A percentile compares a stretch with the other conserved stretches of the same genome.
Conservation (phyloP, 2,888 invertebrate genomes). For the Pachydiplax longipennis region DNA sequence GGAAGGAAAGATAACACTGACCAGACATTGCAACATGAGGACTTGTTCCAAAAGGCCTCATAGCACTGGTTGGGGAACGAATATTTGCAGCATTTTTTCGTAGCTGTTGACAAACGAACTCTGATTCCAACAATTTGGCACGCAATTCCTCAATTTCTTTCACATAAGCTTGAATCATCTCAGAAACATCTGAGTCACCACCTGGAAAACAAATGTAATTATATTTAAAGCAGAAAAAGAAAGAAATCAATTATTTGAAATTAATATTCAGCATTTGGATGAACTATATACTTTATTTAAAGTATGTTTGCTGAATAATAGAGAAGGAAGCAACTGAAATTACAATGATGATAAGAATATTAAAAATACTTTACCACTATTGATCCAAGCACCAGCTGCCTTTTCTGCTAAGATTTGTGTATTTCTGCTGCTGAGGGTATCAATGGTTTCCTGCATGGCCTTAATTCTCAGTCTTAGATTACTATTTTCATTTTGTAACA, state of each 20-base stretch:
- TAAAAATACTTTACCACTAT: slow-evolving; percentile 51
- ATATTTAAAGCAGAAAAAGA: background rate
- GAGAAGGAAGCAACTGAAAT: background rate
- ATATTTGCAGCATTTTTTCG: slow-evolving; percentile 30
- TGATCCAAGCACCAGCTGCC: slow-evolving; percentile 71
- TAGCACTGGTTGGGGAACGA: slow-evolving; percentile 6
- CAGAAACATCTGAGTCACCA: slow-evolving; percentile 66
- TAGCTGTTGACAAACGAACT: slow-evolving; percentile 77
- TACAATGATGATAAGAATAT: background rate
- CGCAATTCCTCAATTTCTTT: slow-evolving; percentile 90
- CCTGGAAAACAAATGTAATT: slow-evolving; percentile 52
- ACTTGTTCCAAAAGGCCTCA: background rate
- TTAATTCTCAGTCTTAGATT: slow-evolving; percentile 88
- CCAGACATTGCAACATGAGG: slow-evolving; percentile 47
- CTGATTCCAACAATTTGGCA: slow-evolving; percentile 88
- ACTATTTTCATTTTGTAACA: slow-evolving; percentile 88
- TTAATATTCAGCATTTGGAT: background rate
- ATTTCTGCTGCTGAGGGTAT: slow-evolving; percentile 83
- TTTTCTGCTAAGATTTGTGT: slow-evolving; percentile 82
- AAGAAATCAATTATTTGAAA: background rate
- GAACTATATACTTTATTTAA: background rate
- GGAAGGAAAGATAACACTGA: background rate
- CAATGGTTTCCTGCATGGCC: slow-evolving; percentile 93
- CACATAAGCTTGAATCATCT: slow-evolving; percentile 82
- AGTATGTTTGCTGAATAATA: background rate